Base-by-base conservation (phyloP, 2,888 invertebrate genomes). In the Junonia oenone region DNA sequence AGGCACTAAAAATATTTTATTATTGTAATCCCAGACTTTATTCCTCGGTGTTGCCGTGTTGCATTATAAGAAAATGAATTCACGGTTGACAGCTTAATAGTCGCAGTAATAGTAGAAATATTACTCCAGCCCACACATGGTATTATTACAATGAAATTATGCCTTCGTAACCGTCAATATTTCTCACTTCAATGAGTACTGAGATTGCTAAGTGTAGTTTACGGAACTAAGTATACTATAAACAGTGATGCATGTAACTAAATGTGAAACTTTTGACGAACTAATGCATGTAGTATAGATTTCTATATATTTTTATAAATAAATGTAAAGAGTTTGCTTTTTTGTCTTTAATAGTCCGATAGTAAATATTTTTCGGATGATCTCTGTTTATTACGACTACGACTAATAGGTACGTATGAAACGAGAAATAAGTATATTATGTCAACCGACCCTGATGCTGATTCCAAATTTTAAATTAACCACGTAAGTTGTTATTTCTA, bases 141-240 rank as follows among this genome's bases (percentile, higher is more conserved):
- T 51, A 27, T n/a, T 46, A 47, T 46, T 54, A 51, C 51, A 56
- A 51, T 54, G 46, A 55, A 57, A 61, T 55, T 51, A 55, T 33
- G 58, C 54, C 57, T 55, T 61, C 56, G 52, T 45, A 58, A 58
- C 51, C 58, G 29, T 45, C 49, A 48, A 38, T 50, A 51, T 54
- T 45, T 48, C 55, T 56, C 53, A 51, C 57, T 60, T 49, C 43
- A 56, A 49, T 40, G 58, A 48, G 8, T 47, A 17, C 50, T 52
- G 29, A 48, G 56, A 48, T n/a, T 47, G 19, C 50, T 52, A 45
- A 48, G 35, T 47, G 38, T 45, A 29, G 38, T 52, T 45, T 54
- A 51, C 35, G 33, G 14, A 47, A 45, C 31, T 35, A n/a, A n/a
- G n/a, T n/a, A n/a, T n/a, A n/a, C 17, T 43, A 19, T 19, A 40